Evolutionary conservation across 64 coral and sea anemone genomes (phyloP), one percentile per base, ranked within the genome.

Genomic region (Actinia equina): DNA sequence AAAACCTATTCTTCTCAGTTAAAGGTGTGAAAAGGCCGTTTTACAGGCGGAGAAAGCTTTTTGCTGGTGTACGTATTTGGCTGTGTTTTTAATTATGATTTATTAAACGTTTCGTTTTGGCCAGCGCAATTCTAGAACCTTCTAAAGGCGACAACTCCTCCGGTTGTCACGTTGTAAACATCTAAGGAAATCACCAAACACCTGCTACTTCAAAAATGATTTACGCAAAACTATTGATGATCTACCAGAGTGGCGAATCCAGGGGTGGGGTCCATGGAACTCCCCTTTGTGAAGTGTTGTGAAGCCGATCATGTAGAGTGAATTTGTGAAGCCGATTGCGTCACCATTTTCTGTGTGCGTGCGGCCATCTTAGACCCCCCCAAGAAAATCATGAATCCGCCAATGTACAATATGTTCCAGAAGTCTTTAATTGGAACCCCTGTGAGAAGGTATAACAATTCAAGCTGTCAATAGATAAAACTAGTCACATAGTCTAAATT

Each of bases 341-440:
- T 37, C 30, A 37, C 30, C 30, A 37, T 37, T 37, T 37, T 37
- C 30, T 37, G 30, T 37, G 30, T 37, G 30, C 30, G 30, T 37
- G 30, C 30, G 30, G 30, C 30, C 30, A 37, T 37, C 30, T 37
- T 37, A 37, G 30, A 37, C 30, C 30, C 30, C 30, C 30, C 30
- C 30, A 37, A 37, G 30, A 37, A 37, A 37, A 37, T 37, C 30
- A 37, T 37, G 30, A 37, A 37, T 37, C 30, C 30, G 30, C 30
- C 30, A 37, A 37, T 37, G 30, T 37, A 37, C 30, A 37, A 37
- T 37, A 37, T n/a, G n/a, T 20, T n/a, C n/a, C 20, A 65, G 62
- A 65, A 65, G 62, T 65, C 62, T 65, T 65, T 65, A 65, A 65
- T 65, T 65, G 62, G 62, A 65, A 65, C 62, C n/a, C 62, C 62